phyloP scores from a whole-genome alignment of 1,140 invertebrate species.

The Macrotrachela quadricornifera region DNA sequence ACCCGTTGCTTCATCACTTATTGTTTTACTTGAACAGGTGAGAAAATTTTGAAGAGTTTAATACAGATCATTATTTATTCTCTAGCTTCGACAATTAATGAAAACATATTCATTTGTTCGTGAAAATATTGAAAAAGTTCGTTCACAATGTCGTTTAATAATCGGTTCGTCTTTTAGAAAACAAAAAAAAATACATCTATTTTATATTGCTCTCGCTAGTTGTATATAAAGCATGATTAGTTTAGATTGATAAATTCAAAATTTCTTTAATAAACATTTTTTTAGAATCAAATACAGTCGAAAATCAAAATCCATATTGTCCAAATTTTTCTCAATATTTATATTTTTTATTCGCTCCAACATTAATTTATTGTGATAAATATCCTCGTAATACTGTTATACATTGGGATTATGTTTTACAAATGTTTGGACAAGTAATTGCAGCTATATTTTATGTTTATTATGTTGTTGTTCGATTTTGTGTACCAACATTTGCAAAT shows the following conservation, averaged over 20 bases:
- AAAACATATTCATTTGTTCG: slow-evolving; percentile 59
- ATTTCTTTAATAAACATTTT: too few species aligned
- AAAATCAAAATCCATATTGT: slow-evolving; percentile 17
- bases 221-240: too few species aligned
- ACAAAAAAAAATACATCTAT: too few species aligned
- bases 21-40: slow-evolving; percentile 39
- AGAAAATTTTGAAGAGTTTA: background rate
- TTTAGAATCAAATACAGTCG: too few species aligned
- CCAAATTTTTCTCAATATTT: slow-evolving; percentile 52
- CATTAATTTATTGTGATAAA: slow-evolving; percentile 55
- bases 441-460: slow-evolving; percentile 52
- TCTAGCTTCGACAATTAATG: slow-evolving; percentile 54
- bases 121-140: slow-evolving; percentile 36
- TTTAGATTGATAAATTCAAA: too few species aligned
- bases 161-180: too few species aligned
- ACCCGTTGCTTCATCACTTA: slow-evolving; percentile 1
- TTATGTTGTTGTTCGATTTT: slow-evolving; percentile 52
- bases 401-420: slow-evolving; percentile 48
- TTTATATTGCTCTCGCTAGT: too few species aligned
- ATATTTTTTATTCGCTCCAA: slow-evolving; percentile 68
- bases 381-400: slow-evolving; percentile 55
- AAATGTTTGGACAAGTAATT: slow-evolving; percentile 48
- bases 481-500: slow-evolving; percentile 45
- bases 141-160: too few species aligned
- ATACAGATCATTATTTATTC: too few species aligned